Percentiles rank a stretch among this genome's conserved stretches.
Conservation (phyloP, 2,113 vertebrate species). For the Engystomops pustulosus region DNA sequence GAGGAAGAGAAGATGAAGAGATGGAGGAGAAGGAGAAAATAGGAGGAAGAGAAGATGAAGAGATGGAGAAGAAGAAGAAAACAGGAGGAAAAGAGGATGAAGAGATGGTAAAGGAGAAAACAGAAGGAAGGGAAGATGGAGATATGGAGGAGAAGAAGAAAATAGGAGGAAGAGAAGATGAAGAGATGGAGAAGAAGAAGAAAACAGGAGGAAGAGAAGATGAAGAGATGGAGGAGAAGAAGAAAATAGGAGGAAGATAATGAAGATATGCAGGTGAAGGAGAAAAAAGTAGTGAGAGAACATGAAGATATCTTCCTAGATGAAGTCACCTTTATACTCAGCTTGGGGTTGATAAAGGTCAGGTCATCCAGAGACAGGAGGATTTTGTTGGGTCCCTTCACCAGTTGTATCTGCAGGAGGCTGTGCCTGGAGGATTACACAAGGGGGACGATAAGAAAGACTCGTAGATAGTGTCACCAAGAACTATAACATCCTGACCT, state of each 20-base stretch:
- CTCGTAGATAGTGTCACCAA: neutral
- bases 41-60: neutral
- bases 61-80: neutral
- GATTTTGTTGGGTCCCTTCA: slow-evolving; percentile 87
- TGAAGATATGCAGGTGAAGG: too few species aligned
- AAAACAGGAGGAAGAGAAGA: too few species aligned
- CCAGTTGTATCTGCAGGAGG: slow-evolving; percentile 84
- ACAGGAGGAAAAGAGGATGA: neutral
- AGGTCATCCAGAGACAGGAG: slow-evolving; percentile 85
- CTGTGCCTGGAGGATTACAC: slow-evolving; percentile 70
- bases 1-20: neutral
- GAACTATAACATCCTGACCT: too few species aligned
- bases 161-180: too few species aligned
- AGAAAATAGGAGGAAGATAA: too few species aligned
- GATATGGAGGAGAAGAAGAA: neutral
- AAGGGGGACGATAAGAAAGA: neutral
- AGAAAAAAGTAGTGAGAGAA: too few species aligned
- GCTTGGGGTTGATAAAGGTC: slow-evolving; percentile 85
- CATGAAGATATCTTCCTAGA: too few species aligned
- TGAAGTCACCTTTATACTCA: slow-evolving; percentile 80
- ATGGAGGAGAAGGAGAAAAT: neutral
- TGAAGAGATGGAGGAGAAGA: too few species aligned
- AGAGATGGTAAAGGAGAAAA: neutral
- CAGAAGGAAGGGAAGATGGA: neutral
- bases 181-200: too few species aligned